A percentile compares a stretch with the other conserved stretches of the same genome.
Evolutionary conservation across 2,797 vertebrate genomes (phyloP).

Genomic region (Heterohyrax brucei): DNA sequence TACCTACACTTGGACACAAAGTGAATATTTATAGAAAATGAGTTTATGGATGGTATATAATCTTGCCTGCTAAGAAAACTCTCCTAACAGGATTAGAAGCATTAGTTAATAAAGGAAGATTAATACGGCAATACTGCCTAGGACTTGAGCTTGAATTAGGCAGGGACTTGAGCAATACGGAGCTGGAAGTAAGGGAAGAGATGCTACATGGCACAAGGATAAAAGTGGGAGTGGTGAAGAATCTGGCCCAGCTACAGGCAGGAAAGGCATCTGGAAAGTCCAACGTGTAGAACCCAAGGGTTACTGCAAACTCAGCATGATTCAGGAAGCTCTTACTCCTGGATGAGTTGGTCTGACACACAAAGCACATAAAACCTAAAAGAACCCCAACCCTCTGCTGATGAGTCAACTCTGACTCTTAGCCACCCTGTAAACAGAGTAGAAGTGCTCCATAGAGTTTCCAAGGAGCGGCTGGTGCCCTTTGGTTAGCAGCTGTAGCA

Average conservation of each 20-base stretch:
- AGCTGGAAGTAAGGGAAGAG: neutral
- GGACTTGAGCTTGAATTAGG: neutral
- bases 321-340: neutral
- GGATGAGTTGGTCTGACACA: neutral
- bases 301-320: neutral
- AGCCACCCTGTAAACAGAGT: too few relatives aligned
- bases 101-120: slow-evolving; percentile 3
- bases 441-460: too few relatives aligned
- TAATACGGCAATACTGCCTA: neutral
- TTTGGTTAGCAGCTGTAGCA: too few relatives aligned
- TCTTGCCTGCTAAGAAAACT: slow-evolving; percentile 24
- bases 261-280: neutral
- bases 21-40: slow-evolving; percentile 40
- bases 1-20: neutral
- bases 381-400: too few relatives aligned
- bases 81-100: neutral
- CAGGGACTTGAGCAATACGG: neutral
- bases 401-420: too few relatives aligned
- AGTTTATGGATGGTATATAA: neutral
- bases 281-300: neutral
- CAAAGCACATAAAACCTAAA: too few relatives aligned
- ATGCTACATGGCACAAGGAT: neutral
- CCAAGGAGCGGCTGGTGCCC: too few relatives aligned
- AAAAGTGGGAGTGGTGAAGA: neutral
- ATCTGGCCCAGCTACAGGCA: neutral